Evolutionary conservation across 2,113 vertebrate species (phyloP).

Genomic region (Calyptomena viridis): DNA sequence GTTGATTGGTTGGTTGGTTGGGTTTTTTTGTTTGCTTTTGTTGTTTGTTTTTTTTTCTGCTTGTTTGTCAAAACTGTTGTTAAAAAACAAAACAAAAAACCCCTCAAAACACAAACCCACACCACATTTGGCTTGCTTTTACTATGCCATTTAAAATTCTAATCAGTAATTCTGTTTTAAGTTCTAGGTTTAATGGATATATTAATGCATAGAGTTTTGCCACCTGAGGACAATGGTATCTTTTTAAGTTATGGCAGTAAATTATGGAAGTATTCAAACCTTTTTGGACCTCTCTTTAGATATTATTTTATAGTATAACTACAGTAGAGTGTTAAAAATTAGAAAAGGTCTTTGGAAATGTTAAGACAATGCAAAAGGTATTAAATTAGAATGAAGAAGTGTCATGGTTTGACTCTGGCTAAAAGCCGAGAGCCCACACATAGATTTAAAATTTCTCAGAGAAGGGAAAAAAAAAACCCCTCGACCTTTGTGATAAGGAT

Average conservation of each 20-base stretch:
- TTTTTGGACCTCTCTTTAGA: not conserved
- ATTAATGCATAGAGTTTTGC: not conserved
- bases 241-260: not conserved
- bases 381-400: not conserved
- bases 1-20: too few species aligned
- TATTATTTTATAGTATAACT: not conserved
- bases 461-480: too few species aligned
- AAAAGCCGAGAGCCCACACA: too few species aligned
- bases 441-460: too few species aligned
- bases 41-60: not conserved
- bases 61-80: not conserved
- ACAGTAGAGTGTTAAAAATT: not conserved
- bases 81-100: not conserved
- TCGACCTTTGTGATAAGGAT: too few species aligned
- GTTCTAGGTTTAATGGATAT: not conserved
- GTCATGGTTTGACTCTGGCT: too few species aligned
- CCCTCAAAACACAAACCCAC: not conserved
- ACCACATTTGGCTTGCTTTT: not conserved
- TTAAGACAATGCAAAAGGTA: not conserved
- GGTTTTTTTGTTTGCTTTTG: too few species aligned
- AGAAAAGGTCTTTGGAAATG: not conserved
- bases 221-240: rapidly evolving
- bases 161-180: not conserved
- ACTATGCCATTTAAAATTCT: not conserved
- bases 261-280: not conserved